A percentile compares a stretch with the other conserved stretches of the same genome.
Evolutionary conservation across 1,140 invertebrate genomes (phyloP).

Genomic region (Brachionus rubens): DNA sequence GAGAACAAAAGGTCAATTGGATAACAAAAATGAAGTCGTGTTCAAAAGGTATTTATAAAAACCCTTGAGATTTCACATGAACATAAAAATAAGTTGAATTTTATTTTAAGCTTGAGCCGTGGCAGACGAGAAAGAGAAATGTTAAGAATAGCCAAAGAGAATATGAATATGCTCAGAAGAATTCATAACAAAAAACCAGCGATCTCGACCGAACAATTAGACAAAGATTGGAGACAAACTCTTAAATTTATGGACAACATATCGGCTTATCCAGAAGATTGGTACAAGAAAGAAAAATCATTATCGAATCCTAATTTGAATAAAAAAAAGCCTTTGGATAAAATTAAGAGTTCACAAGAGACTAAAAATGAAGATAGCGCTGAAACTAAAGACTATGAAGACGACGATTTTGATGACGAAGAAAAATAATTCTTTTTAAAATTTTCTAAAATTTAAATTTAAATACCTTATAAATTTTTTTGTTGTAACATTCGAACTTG

Average conservation of each 20-base stretch:
- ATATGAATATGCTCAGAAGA: conserved; percentile 55
- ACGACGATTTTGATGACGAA: conserved; percentile 22
- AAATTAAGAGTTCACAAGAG: neutral
- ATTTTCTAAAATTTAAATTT: no score
- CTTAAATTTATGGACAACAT: conserved; percentile 59
- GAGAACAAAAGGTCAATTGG: conserved; percentile 55
- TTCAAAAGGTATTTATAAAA: conserved; percentile 54
- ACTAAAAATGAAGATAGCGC: neutral
- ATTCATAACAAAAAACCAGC: conserved; percentile 55
- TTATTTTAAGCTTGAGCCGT: conserved; percentile 53
- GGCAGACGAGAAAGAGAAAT: conserved; percentile 57
- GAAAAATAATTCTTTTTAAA: conserved; percentile 31
- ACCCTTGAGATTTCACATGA: neutral
- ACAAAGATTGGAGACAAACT: conserved; percentile 56
- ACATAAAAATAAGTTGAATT: neutral
- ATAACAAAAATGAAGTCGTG: conserved; percentile 57
- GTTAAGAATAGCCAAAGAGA: conserved; percentile 54
- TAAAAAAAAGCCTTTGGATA: conserved; percentile 19
- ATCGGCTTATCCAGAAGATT: conserved; percentile 57
- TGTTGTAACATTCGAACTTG: conserved; percentile 25
- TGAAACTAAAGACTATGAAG: conserved; percentile 12
- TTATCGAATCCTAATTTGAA: conserved; percentile 28
- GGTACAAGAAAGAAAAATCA: conserved; percentile 53
- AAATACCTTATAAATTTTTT: no score
- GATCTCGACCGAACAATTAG: conserved; percentile 54